phyloP scores from a whole-genome alignment of 2,797 vertebrate genomes.

The Gymnoscopelus microlampas region DNA sequence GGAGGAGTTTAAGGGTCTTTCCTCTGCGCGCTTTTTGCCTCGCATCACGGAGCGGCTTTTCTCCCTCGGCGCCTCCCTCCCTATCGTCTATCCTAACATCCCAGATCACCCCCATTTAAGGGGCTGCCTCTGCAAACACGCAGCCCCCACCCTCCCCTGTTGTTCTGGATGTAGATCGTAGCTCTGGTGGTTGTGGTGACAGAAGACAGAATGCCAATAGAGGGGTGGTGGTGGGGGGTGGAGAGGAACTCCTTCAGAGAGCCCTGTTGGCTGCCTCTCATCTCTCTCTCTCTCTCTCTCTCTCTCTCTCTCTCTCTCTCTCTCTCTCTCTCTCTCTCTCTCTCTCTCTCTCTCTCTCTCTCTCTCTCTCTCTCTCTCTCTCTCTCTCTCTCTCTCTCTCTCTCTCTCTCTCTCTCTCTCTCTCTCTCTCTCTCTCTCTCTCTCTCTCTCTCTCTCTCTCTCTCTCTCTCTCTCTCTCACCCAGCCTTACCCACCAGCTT shows the following conservation, averaged over 20 bases:
- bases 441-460: conserved; percentile 11
- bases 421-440: conserved; percentile 14
- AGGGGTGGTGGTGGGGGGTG: conserved; percentile 16
- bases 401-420: conserved; percentile 15
- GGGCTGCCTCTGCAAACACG: conserved; percentile 32
- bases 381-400: conserved; percentile 7
- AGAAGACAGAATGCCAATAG: conserved; percentile 49
- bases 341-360: conserved; percentile 15
- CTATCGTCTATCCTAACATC: conserved; percentile 28
- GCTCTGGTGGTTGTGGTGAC: conserved; percentile 44
- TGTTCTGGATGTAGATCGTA: conserved; percentile 39
- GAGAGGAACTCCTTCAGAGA: conserved; percentile 45
- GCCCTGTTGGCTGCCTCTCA: conserved; percentile 30
- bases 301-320: background rate
- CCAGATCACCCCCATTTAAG: conserved; percentile 21
- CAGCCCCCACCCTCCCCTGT: conserved; percentile 3
- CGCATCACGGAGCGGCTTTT: conserved; percentile 29
- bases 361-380: conserved; percentile 11
- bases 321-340: conserved; percentile 14
- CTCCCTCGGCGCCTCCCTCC: conserved; percentile 21
- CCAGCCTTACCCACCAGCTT: too few relatives aligned
- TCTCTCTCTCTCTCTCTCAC: conserved; percentile 5
- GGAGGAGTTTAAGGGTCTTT: conserved; percentile 23
- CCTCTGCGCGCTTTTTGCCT: conserved; percentile 33
- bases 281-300: conserved; percentile 7